Base-by-base conservation (phyloP, 2,113 vertebrate species). In the Megaptera novaeangliae region DNA sequence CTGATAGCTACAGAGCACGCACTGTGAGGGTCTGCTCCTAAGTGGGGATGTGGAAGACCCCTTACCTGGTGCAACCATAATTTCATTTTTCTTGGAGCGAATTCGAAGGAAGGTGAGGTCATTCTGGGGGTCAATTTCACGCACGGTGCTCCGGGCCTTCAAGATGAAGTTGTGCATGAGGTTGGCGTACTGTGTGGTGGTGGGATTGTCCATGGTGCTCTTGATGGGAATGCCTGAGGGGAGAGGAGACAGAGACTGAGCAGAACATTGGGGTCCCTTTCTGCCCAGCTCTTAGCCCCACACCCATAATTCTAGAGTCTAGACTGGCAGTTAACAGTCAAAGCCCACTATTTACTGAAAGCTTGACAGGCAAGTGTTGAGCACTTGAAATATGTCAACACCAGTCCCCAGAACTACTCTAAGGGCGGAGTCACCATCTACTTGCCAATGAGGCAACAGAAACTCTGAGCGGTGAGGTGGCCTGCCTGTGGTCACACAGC, bases 1-100 rank as follows among this genome's bases (percentile, higher is more conserved):
- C 74, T 36, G 9, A 66, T 21, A 31, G 57, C 36, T 69, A 68
- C 14, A 34, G 21, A 75, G 29, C 74, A 69, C 14, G 10, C 57
- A 83, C 89, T n/a, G 5, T 25, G 59, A 91, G 2, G n/a, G 41
- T 66, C 89, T 77, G 39, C 15, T 49, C 25, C 52, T 21, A 91
- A 64, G 21, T 18, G 3, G 63, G 9, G 36, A 57, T 44, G 15
- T 4, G 18, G 12, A 66, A 96, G 55, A 3, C n/a, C 63, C 29
- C 85, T 98, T 98, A 99, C 99, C 99, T 98, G 99, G 99, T 81
- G 99, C 99, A 49, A 99, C 99, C 99, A 99, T 99, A 98, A 99
- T 99, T 95, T 99, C 99, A 0, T 99, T 99, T 98, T 99, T 99
- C 99, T 99, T 99, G 98, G 99, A 99, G 91, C 99, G 99, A 95